Percentiles rank a stretch among this genome's conserved stretches.
Conservation (phyloP, 2,113 vertebrate genomes). For the Andinoacara biseriatus region DNA sequence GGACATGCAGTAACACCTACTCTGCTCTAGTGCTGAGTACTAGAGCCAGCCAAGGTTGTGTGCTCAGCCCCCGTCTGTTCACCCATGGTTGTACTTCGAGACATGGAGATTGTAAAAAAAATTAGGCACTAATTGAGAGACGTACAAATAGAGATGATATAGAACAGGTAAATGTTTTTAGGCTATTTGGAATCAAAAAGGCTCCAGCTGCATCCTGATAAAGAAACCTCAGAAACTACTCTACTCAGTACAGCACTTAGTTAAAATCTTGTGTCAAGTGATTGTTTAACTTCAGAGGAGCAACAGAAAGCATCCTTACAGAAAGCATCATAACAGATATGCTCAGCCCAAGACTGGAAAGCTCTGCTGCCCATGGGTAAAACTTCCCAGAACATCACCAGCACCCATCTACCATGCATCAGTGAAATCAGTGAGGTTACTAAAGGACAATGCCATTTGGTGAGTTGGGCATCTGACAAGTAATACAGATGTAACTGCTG, state of each 20-base stretch:
- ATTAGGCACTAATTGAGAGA: not conserved
- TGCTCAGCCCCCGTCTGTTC: not conserved
- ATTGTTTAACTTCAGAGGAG: too few species aligned
- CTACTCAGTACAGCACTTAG: not conserved
- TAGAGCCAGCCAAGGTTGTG: not conserved
- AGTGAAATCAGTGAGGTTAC: not conserved
- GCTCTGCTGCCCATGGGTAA: too few species aligned
- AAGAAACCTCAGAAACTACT: not conserved
- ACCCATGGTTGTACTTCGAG: not conserved
- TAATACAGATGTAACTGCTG: not conserved
- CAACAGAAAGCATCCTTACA: too few species aligned
- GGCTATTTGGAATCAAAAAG: not conserved
- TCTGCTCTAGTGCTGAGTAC: not conserved
- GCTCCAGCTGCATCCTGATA: not conserved
- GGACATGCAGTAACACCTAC: not conserved
- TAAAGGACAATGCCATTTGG: not conserved
- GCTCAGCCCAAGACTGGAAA: too few species aligned
- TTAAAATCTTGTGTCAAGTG: too few species aligned
- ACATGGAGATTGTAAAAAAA: not conserved
- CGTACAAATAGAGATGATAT: not conserved
- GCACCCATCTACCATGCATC: not conserved
- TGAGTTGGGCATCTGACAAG: too few species aligned
- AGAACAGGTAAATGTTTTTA: not conserved
- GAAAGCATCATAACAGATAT: too few species aligned
- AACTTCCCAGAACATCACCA: too few species aligned